Conservation (phyloP, 2,797 vertebrate genomes). For the Enteromius viviparus region DNA sequence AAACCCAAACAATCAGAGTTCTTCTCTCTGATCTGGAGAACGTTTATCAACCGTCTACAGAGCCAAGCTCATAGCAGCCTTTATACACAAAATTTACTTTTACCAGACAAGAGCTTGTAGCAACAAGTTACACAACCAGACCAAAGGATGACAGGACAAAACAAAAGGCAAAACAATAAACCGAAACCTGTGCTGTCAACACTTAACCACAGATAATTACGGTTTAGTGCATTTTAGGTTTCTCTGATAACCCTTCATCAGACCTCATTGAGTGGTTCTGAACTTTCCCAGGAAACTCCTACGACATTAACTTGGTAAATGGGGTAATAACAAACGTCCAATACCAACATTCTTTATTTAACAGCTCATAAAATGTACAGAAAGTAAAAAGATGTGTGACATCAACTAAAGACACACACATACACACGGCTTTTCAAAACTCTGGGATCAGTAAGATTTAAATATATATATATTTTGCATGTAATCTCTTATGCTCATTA, state of each 20-base stretch:
- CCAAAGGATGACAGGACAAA: slow-evolving; percentile 8
- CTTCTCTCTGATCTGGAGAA: slow-evolving; percentile 41
- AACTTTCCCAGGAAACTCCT: neutral
- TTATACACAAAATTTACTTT: slow-evolving; percentile 40
- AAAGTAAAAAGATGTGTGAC: neutral
- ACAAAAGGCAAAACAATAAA: neutral
- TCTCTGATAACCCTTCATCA: neutral
- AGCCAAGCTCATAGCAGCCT: slow-evolving; percentile 32
- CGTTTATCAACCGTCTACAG: slow-evolving; percentile 43
- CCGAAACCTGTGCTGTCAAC: neutral
- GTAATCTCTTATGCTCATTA: neutral
- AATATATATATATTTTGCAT: too few species aligned
- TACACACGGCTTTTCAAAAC: neutral
- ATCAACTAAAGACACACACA: neutral
- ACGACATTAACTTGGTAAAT: neutral
- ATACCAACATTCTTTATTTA: neutral
- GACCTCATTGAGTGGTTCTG: neutral
- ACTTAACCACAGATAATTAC: slow-evolving; percentile 19
- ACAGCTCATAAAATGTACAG: too few species aligned
- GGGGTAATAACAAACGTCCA: neutral
- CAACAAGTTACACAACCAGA: slow-evolving; percentile 28
- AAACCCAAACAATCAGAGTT: slow-evolving; percentile 47
- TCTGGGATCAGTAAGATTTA: neutral
- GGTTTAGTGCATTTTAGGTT: neutral
- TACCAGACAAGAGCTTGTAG: slow-evolving; percentile 48